A percentile compares a stretch with the other conserved stretches of the same genome.
Conservation (phyloP, 1,140 invertebrate species). For the Cydia strobilella region DNA sequence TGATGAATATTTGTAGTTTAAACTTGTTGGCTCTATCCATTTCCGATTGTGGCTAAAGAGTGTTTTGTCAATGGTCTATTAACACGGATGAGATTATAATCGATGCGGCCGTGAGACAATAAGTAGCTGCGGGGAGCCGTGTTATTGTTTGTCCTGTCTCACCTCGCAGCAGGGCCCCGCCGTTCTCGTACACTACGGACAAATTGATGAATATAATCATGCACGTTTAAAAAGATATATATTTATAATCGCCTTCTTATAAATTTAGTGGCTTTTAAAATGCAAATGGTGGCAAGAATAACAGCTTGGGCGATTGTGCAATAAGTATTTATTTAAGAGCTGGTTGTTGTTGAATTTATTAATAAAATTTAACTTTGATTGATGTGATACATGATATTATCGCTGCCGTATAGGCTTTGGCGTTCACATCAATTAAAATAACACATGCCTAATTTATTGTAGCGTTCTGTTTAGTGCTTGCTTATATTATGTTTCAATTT, state of each 20-base stretch:
- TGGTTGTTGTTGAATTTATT: conserved; percentile 19
- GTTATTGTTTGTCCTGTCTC: conserved; percentile 64
- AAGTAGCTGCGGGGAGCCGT: conserved; percentile 61
- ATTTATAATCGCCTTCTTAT: conserved; percentile 26
- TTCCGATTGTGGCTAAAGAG: conserved; percentile 48
- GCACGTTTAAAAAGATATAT: conserved; percentile 31
- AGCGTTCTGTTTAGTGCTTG: not conserved
- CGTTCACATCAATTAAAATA: not conserved
- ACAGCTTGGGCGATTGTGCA: conserved; percentile 29
- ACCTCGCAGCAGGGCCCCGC: conserved; percentile 54
- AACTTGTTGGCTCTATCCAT: conserved; percentile 18
- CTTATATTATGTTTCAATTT: not conserved
- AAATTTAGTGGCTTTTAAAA: conserved; percentile 28
- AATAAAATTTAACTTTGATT: conserved; percentile 9
- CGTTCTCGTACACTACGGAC: conserved; percentile 40
- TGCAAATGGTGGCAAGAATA: conserved; percentile 27
- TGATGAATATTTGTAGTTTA: conserved; percentile 25
- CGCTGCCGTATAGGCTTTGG: not conserved
- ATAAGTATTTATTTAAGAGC: conserved; percentile 3
- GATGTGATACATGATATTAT: not conserved
- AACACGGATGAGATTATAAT: conserved; percentile 63
- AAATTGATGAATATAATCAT: conserved; percentile 60
- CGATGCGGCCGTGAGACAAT: conserved; percentile 60
- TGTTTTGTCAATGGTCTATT: conserved; percentile 56
- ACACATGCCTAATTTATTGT: not conserved